Conservation (phyloP, 2,113 vertebrate species). For the Alouatta palliata region DNA sequence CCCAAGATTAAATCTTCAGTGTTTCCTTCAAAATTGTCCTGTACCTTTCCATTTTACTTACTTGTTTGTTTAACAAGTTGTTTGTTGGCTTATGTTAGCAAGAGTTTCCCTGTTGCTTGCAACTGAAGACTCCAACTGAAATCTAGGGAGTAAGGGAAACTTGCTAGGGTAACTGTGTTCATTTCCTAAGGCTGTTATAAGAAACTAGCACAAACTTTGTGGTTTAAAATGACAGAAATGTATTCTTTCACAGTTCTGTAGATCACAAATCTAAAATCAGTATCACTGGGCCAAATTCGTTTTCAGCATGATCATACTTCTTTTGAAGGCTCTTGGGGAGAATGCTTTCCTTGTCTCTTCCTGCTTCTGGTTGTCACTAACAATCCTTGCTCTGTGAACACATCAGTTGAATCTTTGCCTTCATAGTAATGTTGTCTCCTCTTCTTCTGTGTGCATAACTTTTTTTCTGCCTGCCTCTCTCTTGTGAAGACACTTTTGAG, state of each 20-base stretch:
- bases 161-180: neutral
- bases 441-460: neutral
- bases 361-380: neutral
- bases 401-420: neutral
- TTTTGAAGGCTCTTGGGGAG: neutral
- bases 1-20: neutral
- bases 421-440: fast-evolving
- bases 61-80: neutral
- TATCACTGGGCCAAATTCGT: neutral
- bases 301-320: neutral
- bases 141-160: neutral
- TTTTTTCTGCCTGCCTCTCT: neutral
- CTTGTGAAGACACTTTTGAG: neutral
- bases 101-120: neutral
- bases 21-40: neutral
- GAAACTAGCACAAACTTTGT: neutral
- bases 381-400: neutral
- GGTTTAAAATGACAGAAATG: neutral
- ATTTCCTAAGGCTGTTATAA: neutral
- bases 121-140: neutral
- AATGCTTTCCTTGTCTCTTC: neutral
- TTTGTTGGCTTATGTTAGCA: neutral
- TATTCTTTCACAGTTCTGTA: neutral
- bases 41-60: neutral
- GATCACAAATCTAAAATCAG: neutral